phyloP scores from a whole-genome alignment of 1,140 invertebrate genomes.

The Mesaphorura yosii region DNA sequence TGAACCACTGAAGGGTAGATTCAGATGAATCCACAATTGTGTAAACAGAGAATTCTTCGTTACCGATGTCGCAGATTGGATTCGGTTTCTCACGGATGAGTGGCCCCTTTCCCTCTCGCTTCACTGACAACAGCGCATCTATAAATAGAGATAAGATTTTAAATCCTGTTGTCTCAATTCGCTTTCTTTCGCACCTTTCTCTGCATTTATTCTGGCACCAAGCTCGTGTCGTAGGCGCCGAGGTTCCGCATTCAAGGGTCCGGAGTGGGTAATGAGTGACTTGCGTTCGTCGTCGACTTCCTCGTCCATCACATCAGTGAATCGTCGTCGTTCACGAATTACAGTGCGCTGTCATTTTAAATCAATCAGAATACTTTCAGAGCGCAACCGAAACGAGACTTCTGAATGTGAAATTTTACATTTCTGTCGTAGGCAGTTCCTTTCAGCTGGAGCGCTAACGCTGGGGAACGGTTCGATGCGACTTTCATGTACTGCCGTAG shows the following conservation, averaged over 20 bases:
- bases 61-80: conserved; percentile 3
- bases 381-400: too few relatives aligned
- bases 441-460: conserved; percentile 33
- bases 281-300: conserved; percentile 78
- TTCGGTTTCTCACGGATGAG: conserved; percentile 71
- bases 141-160: too few relatives aligned
- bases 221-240: conserved; percentile 67
- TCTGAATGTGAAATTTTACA: too few relatives aligned
- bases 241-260: too few relatives aligned
- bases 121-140: neutral
- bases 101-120: conserved; percentile 37
- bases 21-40: conserved; percentile 58
- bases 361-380: conserved; percentile 4
- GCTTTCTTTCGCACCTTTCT: conserved; percentile 51
- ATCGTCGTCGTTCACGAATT: conserved; percentile 75
- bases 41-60: conserved; percentile 39
- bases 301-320: conserved; percentile 91
- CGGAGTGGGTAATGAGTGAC: conserved; percentile 13
- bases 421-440: conserved; percentile 55
- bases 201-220: conserved; percentile 55
- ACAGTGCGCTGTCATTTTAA: conserved; percentile 53
- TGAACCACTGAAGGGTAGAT: conserved; percentile 90
- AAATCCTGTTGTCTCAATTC: neutral
- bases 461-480: conserved; percentile 59
- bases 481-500: conserved; percentile 87